phyloP scores from a whole-genome alignment of 2,797 vertebrate genomes.

The Halcyon chelicuti region DNA sequence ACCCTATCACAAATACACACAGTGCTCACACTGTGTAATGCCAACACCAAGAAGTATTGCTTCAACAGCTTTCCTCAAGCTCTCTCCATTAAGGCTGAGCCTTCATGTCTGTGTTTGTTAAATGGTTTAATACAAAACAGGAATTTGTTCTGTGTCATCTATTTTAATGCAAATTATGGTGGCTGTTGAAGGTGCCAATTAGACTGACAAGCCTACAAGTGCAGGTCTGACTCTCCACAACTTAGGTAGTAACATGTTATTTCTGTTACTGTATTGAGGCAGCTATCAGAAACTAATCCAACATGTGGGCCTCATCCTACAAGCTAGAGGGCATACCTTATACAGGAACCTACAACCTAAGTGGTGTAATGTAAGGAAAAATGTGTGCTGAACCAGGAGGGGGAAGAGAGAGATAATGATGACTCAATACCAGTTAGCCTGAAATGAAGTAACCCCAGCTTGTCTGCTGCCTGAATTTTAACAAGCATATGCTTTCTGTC shows the following conservation, averaged over 20 bases:
- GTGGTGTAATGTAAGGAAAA: not conserved
- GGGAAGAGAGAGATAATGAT: not conserved
- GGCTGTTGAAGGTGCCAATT: not conserved
- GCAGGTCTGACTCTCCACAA: not conserved
- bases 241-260: not conserved
- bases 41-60: not conserved
- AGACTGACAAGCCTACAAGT: not conserved
- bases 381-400: not conserved
- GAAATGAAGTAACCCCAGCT: not conserved
- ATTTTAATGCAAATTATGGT: not conserved
- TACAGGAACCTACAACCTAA: not conserved
- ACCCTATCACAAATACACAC: not conserved
- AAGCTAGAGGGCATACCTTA: not conserved
- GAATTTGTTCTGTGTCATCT: not conserved
- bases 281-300: not conserved
- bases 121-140: not conserved
- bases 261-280: not conserved
- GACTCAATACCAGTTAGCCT: not conserved
- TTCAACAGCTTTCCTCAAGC: not conserved
- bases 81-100: not conserved
- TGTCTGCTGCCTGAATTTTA: not conserved
- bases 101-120: not conserved
- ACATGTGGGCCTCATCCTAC: not conserved
- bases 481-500: not conserved
- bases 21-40: accelerated